Percentiles rank a stretch among this genome's conserved stretches.
Evolutionary conservation across 2,888 invertebrate genomes (phyloP).

Genomic region (Nymphalis c-album): DNA sequence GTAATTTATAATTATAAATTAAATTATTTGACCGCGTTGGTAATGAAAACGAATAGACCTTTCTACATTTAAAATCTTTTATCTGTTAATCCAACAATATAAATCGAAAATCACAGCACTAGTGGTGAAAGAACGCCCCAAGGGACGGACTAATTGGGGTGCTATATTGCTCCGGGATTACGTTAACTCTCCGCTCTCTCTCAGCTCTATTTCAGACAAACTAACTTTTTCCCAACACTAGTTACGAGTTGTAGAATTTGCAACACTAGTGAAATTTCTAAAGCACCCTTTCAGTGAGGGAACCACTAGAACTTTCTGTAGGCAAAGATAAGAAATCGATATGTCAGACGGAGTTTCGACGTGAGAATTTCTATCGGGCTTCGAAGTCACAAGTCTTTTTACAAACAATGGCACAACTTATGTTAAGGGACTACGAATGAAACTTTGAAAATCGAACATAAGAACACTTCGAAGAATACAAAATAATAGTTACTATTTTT

Average conservation of each 20-base stretch:
- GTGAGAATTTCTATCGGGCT: constrained; percentile 25
- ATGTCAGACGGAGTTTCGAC: constrained; percentile 21
- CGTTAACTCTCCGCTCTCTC: constrained; percentile 19
- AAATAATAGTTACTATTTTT: background rate
- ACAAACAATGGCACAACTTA: constrained; percentile 14
- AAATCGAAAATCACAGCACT: constrained; percentile 14
- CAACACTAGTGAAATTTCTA: constrained; percentile 19
- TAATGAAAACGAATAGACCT: too few relatives aligned
- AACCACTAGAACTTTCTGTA: constrained; percentile 11
- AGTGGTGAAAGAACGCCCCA: constrained; percentile 17
- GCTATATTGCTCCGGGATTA: constrained; percentile 52
- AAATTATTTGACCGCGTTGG: background rate
- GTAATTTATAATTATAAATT: too few relatives aligned
- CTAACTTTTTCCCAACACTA: constrained; percentile 23
- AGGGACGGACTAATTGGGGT: constrained; percentile 57
- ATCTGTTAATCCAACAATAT: constrained; percentile 1
- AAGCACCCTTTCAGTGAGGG: constrained; percentile 14
- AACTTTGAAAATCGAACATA: constrained; percentile 2
- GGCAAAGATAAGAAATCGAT: constrained; percentile 28
- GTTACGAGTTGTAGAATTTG: constrained; percentile 11
- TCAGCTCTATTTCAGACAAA: constrained; percentile 17
- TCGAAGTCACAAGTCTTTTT: constrained; percentile 20
- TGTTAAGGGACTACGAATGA: background rate
- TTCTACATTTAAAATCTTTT: background rate
- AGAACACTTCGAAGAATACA: background rate